Percentiles rank a stretch among this genome's conserved stretches.
Conservation (phyloP, 2,888 invertebrate genomes). For the Eristalinus aeneus region DNA sequence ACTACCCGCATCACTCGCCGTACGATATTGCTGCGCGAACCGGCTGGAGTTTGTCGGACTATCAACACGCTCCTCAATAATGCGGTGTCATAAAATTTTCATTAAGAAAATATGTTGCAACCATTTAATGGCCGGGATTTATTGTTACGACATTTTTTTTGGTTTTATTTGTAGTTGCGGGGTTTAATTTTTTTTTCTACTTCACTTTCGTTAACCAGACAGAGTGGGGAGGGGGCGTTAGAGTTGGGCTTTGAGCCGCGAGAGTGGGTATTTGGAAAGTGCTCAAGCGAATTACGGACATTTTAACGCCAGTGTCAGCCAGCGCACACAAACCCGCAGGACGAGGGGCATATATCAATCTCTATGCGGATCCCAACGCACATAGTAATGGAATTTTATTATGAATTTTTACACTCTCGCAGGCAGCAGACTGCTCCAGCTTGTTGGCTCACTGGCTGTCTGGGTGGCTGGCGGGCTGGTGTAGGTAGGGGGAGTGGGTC, state of each 20-base stretch:
- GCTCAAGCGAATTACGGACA: constrained; percentile 64
- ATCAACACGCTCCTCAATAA: constrained; percentile 41
- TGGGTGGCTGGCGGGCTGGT: not conserved
- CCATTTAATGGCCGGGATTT: constrained; percentile 64
- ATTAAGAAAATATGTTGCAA: constrained; percentile 75
- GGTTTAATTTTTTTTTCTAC: not conserved
- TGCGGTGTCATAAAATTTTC: constrained; percentile 73
- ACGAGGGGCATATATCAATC: constrained; percentile 54
- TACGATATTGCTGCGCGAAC: constrained; percentile 9
- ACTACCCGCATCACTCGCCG: not conserved
- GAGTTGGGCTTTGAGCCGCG: constrained; percentile 17
- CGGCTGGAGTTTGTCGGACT: constrained; percentile 15
- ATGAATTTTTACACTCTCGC: constrained; percentile 60
- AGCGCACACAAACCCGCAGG: constrained; percentile 9
- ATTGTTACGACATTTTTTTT: constrained; percentile 25
- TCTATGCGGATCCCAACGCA: constrained; percentile 32
- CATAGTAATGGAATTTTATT: constrained; percentile 63
- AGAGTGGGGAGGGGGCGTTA: constrained; percentile 14
- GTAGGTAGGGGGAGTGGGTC: not conserved
- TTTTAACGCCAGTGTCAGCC: constrained; percentile 45
- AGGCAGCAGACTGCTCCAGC: not conserved
- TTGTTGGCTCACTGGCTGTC: not conserved
- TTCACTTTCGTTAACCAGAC: constrained; percentile 10
- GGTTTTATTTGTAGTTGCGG: not conserved
- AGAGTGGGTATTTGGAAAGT: constrained; percentile 41